Evolutionary conservation across 2,113 vertebrate genomes (phyloP), one percentile per base, ranked within the genome.

Genomic region (Megalops atlanticus): DNA sequence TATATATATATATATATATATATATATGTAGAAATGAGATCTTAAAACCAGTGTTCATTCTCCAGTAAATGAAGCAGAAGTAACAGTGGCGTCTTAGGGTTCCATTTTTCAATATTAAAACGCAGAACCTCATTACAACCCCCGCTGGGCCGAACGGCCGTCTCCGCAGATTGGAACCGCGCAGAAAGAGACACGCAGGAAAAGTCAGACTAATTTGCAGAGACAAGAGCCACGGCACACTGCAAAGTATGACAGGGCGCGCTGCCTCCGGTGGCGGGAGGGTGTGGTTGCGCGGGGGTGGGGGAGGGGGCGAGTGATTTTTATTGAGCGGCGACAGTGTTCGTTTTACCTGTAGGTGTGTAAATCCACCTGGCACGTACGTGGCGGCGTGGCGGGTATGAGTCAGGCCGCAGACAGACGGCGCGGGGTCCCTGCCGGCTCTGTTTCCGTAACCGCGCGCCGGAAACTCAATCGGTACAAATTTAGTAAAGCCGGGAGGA

Each of bases 21-120:
- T 1, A 14, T 45, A 0, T 45, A 14, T 10, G 6, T 45, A 45
- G 43, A 45, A 45, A 45, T 45, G 7, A 10, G 40, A 80, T 41
- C 49, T 80, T 80, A 74, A 64, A 40, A 47, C 24, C 38, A 33
- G 54, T 24, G 11, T 76, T 33, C 36, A 81, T 75, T 40, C 49
- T 68, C 27, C 40, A 69, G 38, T 36, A 41, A 75, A 76, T 81
- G 74, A 81, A 76, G 49, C 1, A 11, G 39, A 47, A 70, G 33
- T 69, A 52, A 52, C 39, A 75, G 75, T n/a, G 31, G 21, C 71
- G 74, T 74, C 10, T 39, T 33, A 36, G 31, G 33, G 31, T 45
- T 47, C 27, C 7, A 14, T 14, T 2, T 69, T 38, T 11, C 36
- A 76, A 12, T 36, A 31, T 54, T 21, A 74, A 15, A 74, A 21